Conservation (phyloP, 2,888 invertebrate genomes). For the Reticulitermes lucifugus region DNA sequence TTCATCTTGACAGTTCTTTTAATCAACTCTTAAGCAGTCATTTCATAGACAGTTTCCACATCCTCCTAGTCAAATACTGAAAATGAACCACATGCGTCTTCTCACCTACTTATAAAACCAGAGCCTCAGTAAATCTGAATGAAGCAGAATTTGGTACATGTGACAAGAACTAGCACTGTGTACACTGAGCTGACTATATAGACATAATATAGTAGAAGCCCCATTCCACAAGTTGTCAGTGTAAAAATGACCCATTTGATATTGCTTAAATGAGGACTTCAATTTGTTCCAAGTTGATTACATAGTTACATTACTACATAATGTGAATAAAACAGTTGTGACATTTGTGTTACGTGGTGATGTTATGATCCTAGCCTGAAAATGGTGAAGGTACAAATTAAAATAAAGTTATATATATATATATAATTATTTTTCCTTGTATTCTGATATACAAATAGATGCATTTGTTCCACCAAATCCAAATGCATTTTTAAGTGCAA, state of each 20-base stretch:
- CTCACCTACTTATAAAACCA: too few species aligned
- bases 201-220: slow-evolving; percentile 6
- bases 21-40: too few species aligned
- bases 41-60: too few species aligned
- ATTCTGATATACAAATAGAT: slow-evolving; percentile 75
- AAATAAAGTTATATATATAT: slow-evolving; percentile 39
- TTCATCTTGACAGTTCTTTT: too few species aligned
- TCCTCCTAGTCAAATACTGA: too few species aligned
- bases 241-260: slow-evolving; percentile 26
- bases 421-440: slow-evolving; percentile 36
- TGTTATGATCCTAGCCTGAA: slow-evolving; percentile 46
- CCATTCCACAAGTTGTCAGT: slow-evolving; percentile 21
- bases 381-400: slow-evolving; percentile 46
- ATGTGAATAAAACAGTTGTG: slow-evolving; percentile 38
- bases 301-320: slow-evolving; percentile 38
- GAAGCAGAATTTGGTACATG: too few species aligned
- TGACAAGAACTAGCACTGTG: too few species aligned
- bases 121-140: too few species aligned
- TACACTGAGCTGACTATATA: not conserved
- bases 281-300: slow-evolving; percentile 23
- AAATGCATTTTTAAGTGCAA: slow-evolving; percentile 96
- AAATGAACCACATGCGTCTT: too few species aligned
- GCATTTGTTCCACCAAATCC: slow-evolving; percentile 99
- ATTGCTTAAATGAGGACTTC: slow-evolving; percentile 31
- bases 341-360: slow-evolving; percentile 44